phyloP scores from a whole-genome alignment of 2,113 vertebrate genomes.

The Herpetotheres cachinnans region DNA sequence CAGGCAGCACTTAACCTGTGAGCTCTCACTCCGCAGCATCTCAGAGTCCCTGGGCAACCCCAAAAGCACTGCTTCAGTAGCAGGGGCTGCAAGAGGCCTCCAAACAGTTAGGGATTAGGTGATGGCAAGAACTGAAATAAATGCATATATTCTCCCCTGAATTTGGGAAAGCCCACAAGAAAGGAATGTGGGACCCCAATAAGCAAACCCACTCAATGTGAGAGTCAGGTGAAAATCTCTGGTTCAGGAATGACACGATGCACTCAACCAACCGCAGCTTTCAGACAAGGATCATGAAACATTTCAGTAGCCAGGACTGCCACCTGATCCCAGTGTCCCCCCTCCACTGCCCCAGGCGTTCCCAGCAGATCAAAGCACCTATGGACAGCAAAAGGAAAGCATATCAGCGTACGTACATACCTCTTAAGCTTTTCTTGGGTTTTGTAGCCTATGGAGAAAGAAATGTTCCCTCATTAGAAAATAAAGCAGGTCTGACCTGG shows the following conservation, averaged over 20 bases:
- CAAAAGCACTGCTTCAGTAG: neutral
- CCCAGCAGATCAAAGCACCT: neutral
- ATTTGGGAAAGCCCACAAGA: neutral
- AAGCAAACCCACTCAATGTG: neutral
- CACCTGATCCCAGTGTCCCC: too few relatives aligned
- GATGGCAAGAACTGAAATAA: neutral
- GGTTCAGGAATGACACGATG: accelerated
- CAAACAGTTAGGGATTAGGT: neutral
- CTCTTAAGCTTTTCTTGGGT: conserved; percentile 66
- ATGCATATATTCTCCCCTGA: neutral
- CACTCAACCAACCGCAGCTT: neutral
- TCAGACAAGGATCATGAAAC: neutral
- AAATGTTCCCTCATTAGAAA: neutral
- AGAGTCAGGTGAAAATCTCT: neutral
- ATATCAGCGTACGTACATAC: conserved; percentile 48
- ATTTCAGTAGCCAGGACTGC: neutral
- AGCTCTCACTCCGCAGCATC: neutral
- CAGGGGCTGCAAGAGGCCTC: neutral
- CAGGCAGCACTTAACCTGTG: neutral
- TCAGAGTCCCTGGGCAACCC: neutral
- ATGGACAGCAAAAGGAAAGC: accelerated
- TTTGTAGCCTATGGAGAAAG: conserved; percentile 70
- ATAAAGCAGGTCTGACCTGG: neutral
- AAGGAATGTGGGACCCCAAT: neutral
- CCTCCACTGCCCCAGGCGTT: accelerated